phyloP scores from a whole-genome alignment of 2,797 vertebrate species.

The Chelon auratus region DNA sequence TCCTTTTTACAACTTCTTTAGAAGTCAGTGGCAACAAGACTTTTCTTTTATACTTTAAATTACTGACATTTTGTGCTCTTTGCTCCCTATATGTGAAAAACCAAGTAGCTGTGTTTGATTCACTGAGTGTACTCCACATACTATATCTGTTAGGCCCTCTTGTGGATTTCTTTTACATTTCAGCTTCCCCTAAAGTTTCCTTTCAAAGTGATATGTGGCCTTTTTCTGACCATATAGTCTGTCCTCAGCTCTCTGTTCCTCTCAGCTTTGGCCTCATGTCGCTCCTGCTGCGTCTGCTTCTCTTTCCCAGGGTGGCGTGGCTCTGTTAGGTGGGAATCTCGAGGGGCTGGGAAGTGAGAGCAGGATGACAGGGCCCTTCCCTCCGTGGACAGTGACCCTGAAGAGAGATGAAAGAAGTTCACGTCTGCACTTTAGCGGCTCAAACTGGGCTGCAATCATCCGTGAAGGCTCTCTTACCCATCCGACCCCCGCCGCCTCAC shows the following conservation, averaged over 20 bases:
- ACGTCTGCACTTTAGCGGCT: slow-evolving; percentile 93
- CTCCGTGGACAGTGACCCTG: slow-evolving; percentile 96
- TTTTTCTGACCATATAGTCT: slow-evolving; percentile 37
- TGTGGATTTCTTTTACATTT: slow-evolving; percentile 13
- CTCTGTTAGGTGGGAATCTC: slow-evolving; percentile 65
- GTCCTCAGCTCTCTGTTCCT: slow-evolving; percentile 50
- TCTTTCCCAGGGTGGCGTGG: slow-evolving; percentile 71
- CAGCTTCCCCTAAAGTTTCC: slow-evolving; percentile 34
- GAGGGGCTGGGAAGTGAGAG: slow-evolving; percentile 84
- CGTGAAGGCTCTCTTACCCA: slow-evolving; percentile 74
- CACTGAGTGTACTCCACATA: neutral
- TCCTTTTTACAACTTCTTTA: neutral
- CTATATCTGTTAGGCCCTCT: neutral
- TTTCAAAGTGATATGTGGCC: slow-evolving; percentile 15
- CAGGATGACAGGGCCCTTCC: slow-evolving; percentile 97
- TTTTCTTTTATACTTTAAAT: slow-evolving; percentile 31
- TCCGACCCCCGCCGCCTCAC: slow-evolving; percentile 45
- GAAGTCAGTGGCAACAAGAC: neutral
- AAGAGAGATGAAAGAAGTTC: slow-evolving; percentile 98
- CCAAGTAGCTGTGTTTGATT: neutral
- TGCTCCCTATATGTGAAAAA: slow-evolving; percentile 4
- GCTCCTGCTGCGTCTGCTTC: slow-evolving; percentile 26
- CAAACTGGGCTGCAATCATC: slow-evolving; percentile 87
- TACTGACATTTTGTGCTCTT: slow-evolving; percentile 3
- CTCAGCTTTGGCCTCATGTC: slow-evolving; percentile 42